Evolutionary conservation across 2,797 vertebrate species (phyloP).

Genomic region (Peromyscus melanophrys): DNA sequence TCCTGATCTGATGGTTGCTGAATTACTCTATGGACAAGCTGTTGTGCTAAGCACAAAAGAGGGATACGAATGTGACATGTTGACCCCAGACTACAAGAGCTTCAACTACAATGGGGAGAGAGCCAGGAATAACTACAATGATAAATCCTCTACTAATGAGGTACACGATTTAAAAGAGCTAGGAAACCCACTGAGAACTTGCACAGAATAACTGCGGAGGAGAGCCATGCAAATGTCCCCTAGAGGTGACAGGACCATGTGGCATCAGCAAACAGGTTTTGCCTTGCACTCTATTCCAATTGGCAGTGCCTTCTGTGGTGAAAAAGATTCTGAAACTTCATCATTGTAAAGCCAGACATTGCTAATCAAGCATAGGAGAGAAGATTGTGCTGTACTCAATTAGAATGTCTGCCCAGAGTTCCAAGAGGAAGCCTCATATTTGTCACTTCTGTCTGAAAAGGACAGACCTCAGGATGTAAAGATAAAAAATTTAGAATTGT

Average conservation of each 20-base stretch:
- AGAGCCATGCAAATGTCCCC: not conserved
- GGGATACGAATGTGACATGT: not conserved
- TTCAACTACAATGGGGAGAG: not conserved
- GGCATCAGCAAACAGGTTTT: not conserved
- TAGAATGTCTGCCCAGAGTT: not conserved
- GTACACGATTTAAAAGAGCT: not conserved
- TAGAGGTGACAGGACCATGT: not conserved
- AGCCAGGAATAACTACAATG: conserved; percentile 1
- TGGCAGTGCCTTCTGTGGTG: not conserved
- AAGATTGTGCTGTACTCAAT: not conserved
- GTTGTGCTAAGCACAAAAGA: not conserved
- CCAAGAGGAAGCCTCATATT: not conserved
- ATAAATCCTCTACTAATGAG: not conserved
- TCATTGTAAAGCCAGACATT: not conserved
- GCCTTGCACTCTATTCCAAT: not conserved
- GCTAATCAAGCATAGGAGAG: not conserved
- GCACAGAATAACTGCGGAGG: not conserved
- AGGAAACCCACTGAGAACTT: not conserved
- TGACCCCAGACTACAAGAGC: not conserved
- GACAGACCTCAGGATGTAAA: not conserved
- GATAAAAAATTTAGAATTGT: not conserved
- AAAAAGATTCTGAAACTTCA: not conserved
- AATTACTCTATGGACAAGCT: not conserved
- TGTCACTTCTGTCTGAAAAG: not conserved
- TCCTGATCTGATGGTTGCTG: not conserved